phyloP scores from a whole-genome alignment of 1,140 invertebrate genomes.

The Plodia interpunctella region DNA sequence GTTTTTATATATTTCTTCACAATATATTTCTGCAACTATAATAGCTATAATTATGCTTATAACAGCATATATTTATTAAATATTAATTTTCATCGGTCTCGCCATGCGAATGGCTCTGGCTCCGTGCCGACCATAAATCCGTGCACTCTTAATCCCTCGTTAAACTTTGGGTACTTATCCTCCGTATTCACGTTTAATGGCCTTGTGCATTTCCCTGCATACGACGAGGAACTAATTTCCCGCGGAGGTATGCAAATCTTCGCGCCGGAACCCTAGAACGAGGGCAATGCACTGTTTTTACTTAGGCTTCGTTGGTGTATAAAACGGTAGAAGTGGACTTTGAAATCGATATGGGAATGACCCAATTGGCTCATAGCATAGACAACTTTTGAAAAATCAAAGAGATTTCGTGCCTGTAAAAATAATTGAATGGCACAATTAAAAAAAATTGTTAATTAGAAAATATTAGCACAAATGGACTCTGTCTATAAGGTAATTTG shows the following conservation, averaged over 20 bases:
- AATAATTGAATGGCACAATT: too few species aligned
- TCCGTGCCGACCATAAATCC: not conserved
- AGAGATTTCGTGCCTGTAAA: too few species aligned
- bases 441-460: not conserved
- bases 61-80: too few species aligned
- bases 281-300: not conserved
- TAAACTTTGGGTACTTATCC: not conserved
- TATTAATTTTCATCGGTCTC: too few species aligned
- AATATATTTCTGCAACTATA: too few species aligned
- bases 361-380: not conserved
- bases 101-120: too few species aligned
- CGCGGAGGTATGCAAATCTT: conserved; percentile 11
- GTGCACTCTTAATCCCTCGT: not conserved
- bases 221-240: conserved; percentile 8
- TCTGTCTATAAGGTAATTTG: too few species aligned
- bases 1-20: too few species aligned
- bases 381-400: too few species aligned
- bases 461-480: too few species aligned
- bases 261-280: conserved; percentile 8
- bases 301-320: not conserved
- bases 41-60: too few species aligned
- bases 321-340: not conserved
- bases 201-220: conserved; percentile 1
- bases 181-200: not conserved
- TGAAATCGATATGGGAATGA: not conserved